These are phyloP conservation scores for Microctenopoma stevenorrisi DNA, from an alignment of 2,797 vertebrate genomes.

Conservation along the genomic window DNA sequence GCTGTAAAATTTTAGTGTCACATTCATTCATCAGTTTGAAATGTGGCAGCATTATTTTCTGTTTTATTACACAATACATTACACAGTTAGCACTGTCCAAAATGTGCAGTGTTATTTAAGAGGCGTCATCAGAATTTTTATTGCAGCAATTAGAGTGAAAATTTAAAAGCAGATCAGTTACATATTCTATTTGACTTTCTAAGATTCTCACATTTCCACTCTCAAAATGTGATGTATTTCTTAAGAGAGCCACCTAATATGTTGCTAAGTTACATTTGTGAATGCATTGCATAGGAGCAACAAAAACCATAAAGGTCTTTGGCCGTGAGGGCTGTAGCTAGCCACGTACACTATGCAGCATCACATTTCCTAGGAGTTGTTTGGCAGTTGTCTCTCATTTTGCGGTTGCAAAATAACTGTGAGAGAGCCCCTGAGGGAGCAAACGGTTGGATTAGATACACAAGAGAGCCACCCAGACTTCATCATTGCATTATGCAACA, in stretches of 20 bases:
- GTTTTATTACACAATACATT: constrained; percentile 11
- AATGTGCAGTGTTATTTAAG: constrained; percentile 23
- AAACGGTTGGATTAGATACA: constrained; percentile 47
- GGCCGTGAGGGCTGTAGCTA: constrained; percentile 29
- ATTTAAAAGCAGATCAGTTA: background rate
- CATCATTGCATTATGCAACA: constrained; percentile 74
- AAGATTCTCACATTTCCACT: background rate
- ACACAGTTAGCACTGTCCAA: background rate
- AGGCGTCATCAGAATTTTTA: constrained; percentile 12
- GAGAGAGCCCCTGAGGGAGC: constrained; percentile 33
- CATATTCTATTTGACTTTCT: background rate
- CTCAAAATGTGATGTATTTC: background rate
- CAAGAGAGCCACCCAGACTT: constrained; percentile 68
- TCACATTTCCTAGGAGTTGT: constrained; percentile 49
- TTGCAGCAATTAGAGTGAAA: background rate
- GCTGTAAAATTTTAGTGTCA: background rate
- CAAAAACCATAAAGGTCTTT: constrained; percentile 30
- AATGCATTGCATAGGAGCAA: constrained; percentile 6
- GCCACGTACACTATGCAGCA: background rate
- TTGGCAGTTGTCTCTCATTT: constrained; percentile 70
- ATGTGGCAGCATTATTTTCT: background rate
- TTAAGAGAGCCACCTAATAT: background rate
- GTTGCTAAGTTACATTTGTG: background rate
- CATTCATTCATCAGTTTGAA: constrained; percentile 18
- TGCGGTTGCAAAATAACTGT: constrained; percentile 60